These are phyloP conservation scores for Acinonyx jubatus DNA, from an alignment of 2,113 vertebrate genomes.

Conservation along the genomic window DNA sequence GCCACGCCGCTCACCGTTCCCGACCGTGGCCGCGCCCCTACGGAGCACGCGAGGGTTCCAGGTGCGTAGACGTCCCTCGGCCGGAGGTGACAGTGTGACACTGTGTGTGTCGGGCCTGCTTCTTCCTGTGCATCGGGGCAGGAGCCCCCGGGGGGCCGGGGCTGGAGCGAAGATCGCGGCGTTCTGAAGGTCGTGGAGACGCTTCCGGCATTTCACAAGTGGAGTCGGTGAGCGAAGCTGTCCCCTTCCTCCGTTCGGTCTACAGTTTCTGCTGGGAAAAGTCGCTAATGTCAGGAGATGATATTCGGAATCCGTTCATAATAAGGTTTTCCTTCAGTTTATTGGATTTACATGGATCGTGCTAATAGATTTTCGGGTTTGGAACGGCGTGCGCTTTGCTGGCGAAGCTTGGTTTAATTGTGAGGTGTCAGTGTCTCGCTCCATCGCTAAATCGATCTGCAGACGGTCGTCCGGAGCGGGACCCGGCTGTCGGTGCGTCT, in stretches of 20 bases:
- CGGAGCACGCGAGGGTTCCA: too few species aligned
- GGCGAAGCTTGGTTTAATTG: accelerated
- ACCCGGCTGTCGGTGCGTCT: accelerated
- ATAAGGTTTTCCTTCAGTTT: not conserved
- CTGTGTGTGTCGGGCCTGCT: too few species aligned
- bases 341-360: accelerated
- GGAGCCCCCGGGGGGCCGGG: too few species aligned
- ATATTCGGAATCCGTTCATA: not conserved
- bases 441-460: accelerated
- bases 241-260: not conserved
- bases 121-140: too few species aligned
- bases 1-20: too few species aligned
- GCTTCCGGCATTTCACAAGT: accelerated
- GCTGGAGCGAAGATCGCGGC: too few species aligned
- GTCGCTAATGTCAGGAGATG: not conserved
- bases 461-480: not conserved
- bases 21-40: too few species aligned
- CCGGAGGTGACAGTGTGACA: too few species aligned
- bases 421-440: accelerated
- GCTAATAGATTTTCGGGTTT: accelerated
- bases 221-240: not conserved
- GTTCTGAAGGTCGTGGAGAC: too few species aligned
- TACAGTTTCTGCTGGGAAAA: not conserved
- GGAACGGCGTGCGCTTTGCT: accelerated
- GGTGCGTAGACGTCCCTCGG: too few species aligned